Conservation (phyloP, 1,140 invertebrate genomes). For the Drosophila melanica region DNA sequence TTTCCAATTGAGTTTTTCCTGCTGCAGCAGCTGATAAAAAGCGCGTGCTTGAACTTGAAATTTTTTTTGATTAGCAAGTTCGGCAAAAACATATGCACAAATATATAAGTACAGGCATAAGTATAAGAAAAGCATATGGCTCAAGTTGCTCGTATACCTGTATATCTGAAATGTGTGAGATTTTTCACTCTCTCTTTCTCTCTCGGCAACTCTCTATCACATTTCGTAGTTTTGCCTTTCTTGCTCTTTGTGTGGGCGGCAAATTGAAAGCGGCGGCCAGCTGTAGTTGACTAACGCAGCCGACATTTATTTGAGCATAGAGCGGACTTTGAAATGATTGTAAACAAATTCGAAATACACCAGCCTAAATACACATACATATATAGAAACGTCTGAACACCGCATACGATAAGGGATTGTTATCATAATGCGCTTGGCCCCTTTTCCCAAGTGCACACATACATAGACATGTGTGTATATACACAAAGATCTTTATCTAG, state of each 20-base stretch:
- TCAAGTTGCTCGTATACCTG: conserved; percentile 10
- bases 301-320: conserved; percentile 18
- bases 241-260: conserved; percentile 34
- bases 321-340: conserved; percentile 68
- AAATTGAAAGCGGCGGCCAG: conserved; percentile 37
- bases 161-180: conserved; percentile 2
- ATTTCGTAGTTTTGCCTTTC: background rate
- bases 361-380: conserved; percentile 19
- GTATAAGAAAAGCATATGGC: background rate
- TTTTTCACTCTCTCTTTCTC: background rate
- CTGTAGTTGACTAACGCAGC: conserved; percentile 19
- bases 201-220: no score
- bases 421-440: conserved; percentile 57
- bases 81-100: background rate
- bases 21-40: conserved; percentile 15
- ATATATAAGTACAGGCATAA: background rate
- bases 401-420: conserved; percentile 34
- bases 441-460: conserved; percentile 28
- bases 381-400: background rate
- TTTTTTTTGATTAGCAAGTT: conserved; percentile 53
- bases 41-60: conserved; percentile 70
- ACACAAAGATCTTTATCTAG: conserved; percentile 6
- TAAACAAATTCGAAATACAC: conserved; percentile 61
- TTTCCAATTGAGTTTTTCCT: conserved; percentile 11
- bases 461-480: background rate